Evolutionary conservation across 2,113 vertebrate species (phyloP).

Genomic region (Aptenodytes forsteri): DNA sequence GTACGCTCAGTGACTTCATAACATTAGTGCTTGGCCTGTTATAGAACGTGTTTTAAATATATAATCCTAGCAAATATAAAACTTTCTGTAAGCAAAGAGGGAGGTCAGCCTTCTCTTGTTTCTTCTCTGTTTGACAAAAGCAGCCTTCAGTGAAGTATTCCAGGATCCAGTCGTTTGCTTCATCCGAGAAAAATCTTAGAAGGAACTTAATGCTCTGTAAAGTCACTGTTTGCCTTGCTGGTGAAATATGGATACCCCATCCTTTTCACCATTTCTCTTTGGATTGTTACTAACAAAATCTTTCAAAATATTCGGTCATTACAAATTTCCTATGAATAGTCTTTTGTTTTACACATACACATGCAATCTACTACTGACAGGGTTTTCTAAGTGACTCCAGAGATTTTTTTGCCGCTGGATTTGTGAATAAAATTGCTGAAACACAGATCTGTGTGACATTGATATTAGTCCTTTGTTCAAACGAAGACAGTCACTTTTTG

Average conservation of each 20-base stretch:
- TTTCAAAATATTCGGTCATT: neutral
- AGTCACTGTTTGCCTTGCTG: neutral
- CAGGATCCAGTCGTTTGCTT: neutral
- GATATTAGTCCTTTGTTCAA: neutral
- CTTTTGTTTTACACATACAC: neutral
- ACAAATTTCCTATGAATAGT: neutral
- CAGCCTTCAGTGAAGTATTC: neutral
- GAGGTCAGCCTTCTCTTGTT: neutral
- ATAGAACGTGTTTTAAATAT: neutral
- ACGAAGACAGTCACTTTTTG: neutral
- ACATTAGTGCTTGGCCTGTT: neutral
- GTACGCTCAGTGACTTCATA: neutral
- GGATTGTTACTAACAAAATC: neutral
- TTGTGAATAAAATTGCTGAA: neutral
- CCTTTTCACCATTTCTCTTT: neutral
- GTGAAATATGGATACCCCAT: neutral
- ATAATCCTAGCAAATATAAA: neutral
- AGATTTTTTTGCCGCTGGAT: neutral
- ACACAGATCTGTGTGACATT: neutral
- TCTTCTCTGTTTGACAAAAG: neutral
- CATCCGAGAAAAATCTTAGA: neutral
- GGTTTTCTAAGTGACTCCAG: neutral
- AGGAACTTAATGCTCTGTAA: neutral
- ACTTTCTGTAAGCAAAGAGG: neutral
- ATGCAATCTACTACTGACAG: neutral